Evolutionary conservation across 2,888 invertebrate species (phyloP), one percentile per base, ranked within the genome.

Genomic region (Phrixothrix hirtus): DNA sequence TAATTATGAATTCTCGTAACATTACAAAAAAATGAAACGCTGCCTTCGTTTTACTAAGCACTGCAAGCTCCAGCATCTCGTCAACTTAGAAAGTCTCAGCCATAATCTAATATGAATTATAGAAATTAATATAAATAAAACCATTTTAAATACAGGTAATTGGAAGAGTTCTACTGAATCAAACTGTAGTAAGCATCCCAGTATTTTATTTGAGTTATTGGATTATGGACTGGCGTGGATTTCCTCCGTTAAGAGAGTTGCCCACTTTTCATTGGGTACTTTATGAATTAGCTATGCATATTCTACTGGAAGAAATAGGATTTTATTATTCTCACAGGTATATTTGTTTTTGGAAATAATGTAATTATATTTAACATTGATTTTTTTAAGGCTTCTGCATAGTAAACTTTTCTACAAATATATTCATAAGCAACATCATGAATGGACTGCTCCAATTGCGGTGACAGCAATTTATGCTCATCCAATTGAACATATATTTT

Each of bases 251-350:
- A 11, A 76, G 84, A 6, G 84, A 86, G 61, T 73, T 92, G 51
- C 91, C 92, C 0, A 87, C 88, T 14, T 88, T 91, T 68, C 87
- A 87, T 61, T 86, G 87, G 86, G 87, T 85, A 4, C 77, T 89
- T 35, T 81, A 86, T 41, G 87, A 92, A 73, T 75, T 92, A 50
- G 84, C 84, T 1, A 78, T 90, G 37, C 88, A 86, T 70, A 84
- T 88, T 58, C 72, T 91, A 16, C 81, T 87, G 65, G 90, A 92
- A 71, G 92, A 92, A 75, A 79, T 89, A 59, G 85, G 85, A 44
- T 92, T 93, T 73, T 92, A 92, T 72, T 92, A 92, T 71, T 86
- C 88, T 7, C 92, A 92, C 76, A 84, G 91, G 81, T 86, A 73
- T 26, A 16, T 27, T 37, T 13, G n/a, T 15, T 27, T 36, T 11